phyloP scores from a whole-genome alignment of 2,113 vertebrate genomes.

The Dendrocopos noguchii region DNA sequence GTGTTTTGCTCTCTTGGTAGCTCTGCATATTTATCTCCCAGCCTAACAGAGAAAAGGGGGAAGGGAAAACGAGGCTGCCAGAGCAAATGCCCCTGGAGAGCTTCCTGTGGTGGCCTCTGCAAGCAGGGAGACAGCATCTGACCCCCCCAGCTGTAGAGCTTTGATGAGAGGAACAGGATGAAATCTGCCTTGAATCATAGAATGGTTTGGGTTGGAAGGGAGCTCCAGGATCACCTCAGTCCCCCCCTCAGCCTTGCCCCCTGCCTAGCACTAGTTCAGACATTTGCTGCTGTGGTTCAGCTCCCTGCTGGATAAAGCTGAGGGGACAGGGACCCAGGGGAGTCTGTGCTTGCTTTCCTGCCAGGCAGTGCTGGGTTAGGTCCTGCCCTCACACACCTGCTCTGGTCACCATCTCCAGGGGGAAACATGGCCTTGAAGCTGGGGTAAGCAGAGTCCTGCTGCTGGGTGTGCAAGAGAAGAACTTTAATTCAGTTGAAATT shows the following conservation, averaged over 20 bases:
- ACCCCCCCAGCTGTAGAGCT: neutral
- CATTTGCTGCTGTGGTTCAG: neutral
- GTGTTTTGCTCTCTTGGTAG: neutral
- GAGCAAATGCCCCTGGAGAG: neutral
- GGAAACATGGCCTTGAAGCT: neutral
- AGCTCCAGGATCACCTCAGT: neutral
- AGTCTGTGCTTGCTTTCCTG: neutral
- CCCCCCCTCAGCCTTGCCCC: too few relatives aligned
- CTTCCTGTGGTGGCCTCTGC: neutral
- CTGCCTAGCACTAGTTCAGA: neutral
- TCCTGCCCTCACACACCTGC: neutral
- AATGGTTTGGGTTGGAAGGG: neutral
- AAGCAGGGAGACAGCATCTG: neutral
- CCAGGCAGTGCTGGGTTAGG: neutral
- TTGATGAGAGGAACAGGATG: neutral
- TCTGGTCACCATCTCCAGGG: neutral
- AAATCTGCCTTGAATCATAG: neutral
- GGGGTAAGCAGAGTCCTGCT: neutral
- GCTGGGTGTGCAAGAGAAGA: neutral
- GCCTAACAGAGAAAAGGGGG: neutral
- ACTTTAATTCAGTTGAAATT: accelerated
- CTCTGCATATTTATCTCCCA: conserved; percentile 1
- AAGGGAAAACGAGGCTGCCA: neutral
- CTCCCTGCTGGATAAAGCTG: neutral
- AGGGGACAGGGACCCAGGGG: neutral